Evolutionary conservation across 2,113 vertebrate species (phyloP), one percentile per base, ranked within the genome.

Genomic region (Stictonetta naevosa): DNA sequence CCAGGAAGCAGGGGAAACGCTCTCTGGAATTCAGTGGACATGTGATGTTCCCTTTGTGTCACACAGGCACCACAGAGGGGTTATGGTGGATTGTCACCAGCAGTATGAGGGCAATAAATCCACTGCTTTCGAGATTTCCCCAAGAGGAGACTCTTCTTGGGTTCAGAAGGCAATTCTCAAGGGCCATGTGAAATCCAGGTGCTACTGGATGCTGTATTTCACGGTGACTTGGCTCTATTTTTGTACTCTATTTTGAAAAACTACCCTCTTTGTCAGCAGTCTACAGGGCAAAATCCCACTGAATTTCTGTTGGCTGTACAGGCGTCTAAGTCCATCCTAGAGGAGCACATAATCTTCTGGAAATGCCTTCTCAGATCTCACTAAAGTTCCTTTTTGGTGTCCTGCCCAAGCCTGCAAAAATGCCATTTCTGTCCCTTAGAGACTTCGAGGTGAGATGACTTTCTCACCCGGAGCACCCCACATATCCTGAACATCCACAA

Each of bases 331-430:
- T 38, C 14, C n/a, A 63, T 22, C 22, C 20, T 36, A 38, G 3
- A 56, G 28, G 34, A 83, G 81, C 44, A 60, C 8, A 5, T 16
- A 81, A 74, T 63, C 28, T 34, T 68, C 66, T 86, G 46, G 56
- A 91, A 89, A 91, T 6, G 25, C 22, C 40, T 86, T 66, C 53
- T 90, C 42, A 55, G 26, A 44, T 52, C 31, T 94, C 78, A 72
- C 13, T 19, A 53, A 52, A 28, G 68, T 21, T 20, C 34, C 34
- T 22, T 29, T 53, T 38, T 53, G 68, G 34, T 53, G 34, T 20
- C 46, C 67, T 10, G 38, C n/a, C 19, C 48, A 71, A 71, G n/a
- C 29, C 29, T 44, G 29, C 38, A 19, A 3, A 33, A 66, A 40
- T 44, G 16, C 28, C 40, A 44, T 28, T 66, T 71, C 23, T 71